Conservation (phyloP, 2,888 invertebrate genomes). For the Platynereis dumerilii region DNA sequence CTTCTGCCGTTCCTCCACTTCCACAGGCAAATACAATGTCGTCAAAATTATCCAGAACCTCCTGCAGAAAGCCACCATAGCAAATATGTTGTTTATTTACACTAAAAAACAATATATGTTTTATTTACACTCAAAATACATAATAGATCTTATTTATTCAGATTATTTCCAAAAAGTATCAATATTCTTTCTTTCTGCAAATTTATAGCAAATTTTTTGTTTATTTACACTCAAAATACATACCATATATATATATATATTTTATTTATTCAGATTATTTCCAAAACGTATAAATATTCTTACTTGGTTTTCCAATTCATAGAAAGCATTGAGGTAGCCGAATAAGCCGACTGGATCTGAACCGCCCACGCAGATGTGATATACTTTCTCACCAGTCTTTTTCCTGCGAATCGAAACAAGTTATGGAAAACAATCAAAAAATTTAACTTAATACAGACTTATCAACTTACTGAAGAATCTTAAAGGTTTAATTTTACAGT, state of each 20-base stretch:
- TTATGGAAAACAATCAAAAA: neutral
- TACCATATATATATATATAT: neutral
- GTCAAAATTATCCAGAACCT: slow-evolving; percentile 46
- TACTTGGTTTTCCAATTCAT: slow-evolving; percentile 49
- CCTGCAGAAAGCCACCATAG: no score
- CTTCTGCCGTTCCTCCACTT: slow-evolving; percentile 56
- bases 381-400: slow-evolving; percentile 46
- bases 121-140: no score
- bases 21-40: slow-evolving; percentile 57
- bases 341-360: slow-evolving; percentile 52
- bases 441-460: no score
- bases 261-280: no score
- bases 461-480: no score
- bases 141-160: no score
- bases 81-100: neutral
- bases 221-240: no score
- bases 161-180: no score
- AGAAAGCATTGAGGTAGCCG: slow-evolving; percentile 53
- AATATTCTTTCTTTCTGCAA: no score
- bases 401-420: slow-evolving; percentile 30
- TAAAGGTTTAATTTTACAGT: no score
- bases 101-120: neutral
- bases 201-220: no score
- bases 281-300: no score
- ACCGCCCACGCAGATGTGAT: slow-evolving; percentile 55